Conservation (phyloP, 1,140 invertebrate species). For the Sminthurides bifidus region DNA sequence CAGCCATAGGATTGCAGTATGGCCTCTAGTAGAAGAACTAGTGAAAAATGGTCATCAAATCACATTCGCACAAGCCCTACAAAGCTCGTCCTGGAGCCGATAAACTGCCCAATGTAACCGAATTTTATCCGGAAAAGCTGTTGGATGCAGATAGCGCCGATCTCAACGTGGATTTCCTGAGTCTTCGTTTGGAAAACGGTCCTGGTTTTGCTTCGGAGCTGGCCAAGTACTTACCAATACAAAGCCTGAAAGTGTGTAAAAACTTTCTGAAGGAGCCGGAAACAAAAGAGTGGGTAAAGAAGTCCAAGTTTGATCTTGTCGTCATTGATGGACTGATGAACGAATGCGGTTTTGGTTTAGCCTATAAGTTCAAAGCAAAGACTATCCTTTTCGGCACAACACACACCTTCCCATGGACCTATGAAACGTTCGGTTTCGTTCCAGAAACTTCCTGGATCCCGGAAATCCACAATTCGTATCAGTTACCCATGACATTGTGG, state of each 20-base stretch:
- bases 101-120: too few species aligned
- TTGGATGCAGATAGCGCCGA: too few species aligned
- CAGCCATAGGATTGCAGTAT: slow-evolving; percentile 19
- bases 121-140: too few species aligned
- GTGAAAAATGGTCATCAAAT: slow-evolving; percentile 16
- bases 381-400: slow-evolving; percentile 16
- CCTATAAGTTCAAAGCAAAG: slow-evolving; percentile 18
- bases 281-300: slow-evolving; percentile 16
- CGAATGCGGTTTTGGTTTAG: slow-evolving; percentile 26
- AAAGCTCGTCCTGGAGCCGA: too few species aligned
- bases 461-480: slow-evolving; percentile 3
- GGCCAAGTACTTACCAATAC: too few species aligned
- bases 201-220: too few species aligned
- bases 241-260: too few species aligned
- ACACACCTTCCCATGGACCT: background rate
- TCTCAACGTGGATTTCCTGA: too few species aligned
- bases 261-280: slow-evolving; percentile 9
- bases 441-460: slow-evolving; percentile 11
- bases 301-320: slow-evolving; percentile 26
- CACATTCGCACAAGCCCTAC: too few species aligned
- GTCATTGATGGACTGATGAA: slow-evolving; percentile 27
- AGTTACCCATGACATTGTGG: slow-evolving; percentile 15
- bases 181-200: too few species aligned
- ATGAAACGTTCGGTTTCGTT: slow-evolving; percentile 15
- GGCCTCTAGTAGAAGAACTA: slow-evolving; percentile 17